Percentiles rank a stretch among this genome's conserved stretches.
Conservation (phyloP, 1,140 invertebrate species). For the Platorchestia sp. region DNA sequence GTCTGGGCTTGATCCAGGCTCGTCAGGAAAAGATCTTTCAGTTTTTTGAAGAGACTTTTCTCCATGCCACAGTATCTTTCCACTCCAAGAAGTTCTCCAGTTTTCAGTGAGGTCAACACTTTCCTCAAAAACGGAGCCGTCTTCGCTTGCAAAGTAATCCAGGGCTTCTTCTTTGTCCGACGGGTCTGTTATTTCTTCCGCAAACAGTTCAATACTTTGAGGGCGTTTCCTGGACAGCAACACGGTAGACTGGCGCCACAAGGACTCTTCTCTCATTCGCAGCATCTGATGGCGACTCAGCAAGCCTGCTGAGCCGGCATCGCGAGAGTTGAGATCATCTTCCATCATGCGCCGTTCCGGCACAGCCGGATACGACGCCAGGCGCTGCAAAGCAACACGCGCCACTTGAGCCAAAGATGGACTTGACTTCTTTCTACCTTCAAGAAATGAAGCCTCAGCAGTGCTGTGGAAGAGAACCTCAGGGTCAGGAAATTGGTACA, state of each 20-base stretch:
- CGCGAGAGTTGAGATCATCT: not conserved
- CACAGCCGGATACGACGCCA: conserved; percentile 17
- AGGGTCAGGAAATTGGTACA: conserved; percentile 2
- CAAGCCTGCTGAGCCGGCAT: not conserved
- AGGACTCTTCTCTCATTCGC: conserved; percentile 6
- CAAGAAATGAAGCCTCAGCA: not conserved
- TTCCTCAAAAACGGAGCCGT: not conserved
- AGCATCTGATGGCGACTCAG: not conserved
- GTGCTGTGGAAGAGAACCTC: not conserved
- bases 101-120: not conserved
- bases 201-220: too few species aligned
- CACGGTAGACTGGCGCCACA: conserved; percentile 26
- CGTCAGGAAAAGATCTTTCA: not conserved
- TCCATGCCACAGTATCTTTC: conserved; percentile 8
- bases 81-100: conserved; percentile 8
- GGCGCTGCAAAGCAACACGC: not conserved
- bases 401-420: not conserved
- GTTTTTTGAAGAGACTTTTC: not conserved
- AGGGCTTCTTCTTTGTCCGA: conserved; percentile 33
- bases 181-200: not conserved
- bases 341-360: not conserved
- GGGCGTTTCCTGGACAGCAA: not conserved
- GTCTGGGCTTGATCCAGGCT: not conserved
- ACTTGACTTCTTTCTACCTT: not conserved
- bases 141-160: conserved; percentile 6